These are phyloP conservation scores for Apteryx owenii DNA, from an alignment of 2,113 vertebrate species.

Conservation along the genomic window DNA sequence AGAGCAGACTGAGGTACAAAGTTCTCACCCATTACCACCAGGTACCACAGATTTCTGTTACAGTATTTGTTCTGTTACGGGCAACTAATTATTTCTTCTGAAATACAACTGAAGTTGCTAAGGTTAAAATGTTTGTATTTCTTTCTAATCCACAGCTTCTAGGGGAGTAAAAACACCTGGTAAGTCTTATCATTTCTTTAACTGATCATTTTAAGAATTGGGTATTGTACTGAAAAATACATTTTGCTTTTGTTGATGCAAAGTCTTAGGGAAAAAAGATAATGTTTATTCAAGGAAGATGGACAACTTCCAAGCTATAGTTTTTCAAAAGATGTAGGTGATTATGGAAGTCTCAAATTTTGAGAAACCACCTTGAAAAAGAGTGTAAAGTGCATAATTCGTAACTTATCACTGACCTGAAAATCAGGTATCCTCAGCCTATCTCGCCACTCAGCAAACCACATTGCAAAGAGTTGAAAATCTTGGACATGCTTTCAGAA, in stretches of 20 bases:
- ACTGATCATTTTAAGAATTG: background rate
- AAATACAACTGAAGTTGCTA: background rate
- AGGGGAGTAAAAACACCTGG: background rate
- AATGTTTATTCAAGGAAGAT: background rate
- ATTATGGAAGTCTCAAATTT: background rate
- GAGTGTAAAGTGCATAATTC: background rate
- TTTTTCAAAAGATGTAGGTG: background rate
- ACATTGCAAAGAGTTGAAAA: background rate
- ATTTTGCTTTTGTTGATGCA: background rate
- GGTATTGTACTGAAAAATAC: background rate
- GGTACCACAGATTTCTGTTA: background rate
- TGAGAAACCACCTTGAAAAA: background rate
- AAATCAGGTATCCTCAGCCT: background rate
- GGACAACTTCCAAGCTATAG: background rate
- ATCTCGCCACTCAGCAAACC: background rate
- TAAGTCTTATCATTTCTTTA: background rate
- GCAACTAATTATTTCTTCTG: background rate
- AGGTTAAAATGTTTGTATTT: background rate
- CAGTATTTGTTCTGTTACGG: background rate
- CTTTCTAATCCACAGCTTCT: background rate
- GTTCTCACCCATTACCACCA: background rate
- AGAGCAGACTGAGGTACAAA: background rate
- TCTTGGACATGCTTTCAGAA: background rate
- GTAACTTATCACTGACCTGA: background rate
- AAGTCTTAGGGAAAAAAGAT: background rate